Base-by-base conservation (phyloP, 2,888 invertebrate genomes). In the Meghimatium bilineatum region DNA sequence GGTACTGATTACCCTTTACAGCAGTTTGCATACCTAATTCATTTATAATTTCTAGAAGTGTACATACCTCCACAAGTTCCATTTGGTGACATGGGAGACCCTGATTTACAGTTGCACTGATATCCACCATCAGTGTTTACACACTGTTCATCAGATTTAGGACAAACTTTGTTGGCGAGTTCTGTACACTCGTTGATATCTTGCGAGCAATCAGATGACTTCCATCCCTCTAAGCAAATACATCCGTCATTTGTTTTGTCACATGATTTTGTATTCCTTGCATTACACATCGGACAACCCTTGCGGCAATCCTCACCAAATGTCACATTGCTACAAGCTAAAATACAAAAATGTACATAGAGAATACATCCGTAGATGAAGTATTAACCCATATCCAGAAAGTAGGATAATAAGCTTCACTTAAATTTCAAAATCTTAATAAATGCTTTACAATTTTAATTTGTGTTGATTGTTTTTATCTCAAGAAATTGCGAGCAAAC, bases 181-280 rank as follows among this genome's bases (percentile, higher is more conserved):
- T 56, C 32, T 32, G 34, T 3, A 63, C 78, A 78, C 38, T 78
- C 78, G 44, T 78, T 66, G 38, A 78, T 63, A 29, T 78, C 78
- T 20, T 44, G 17, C 8, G 63, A 36, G 12, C 78, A 78, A 36
- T 63, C n/a, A 17, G 34, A 23, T 12, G 12, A 36, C 1, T 66
- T 69, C 69, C 79, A 79, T n/a, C 66, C 66, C 20, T 44, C 17
- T 44, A 17, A 69, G n/a, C 79, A 79, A 32, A 49, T 34, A 29
- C 79, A 79, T 0, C 69, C 69, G 17, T 69, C 79, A 20, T 69
- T 52, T 44, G 32, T 34, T 26, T 23, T 29, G 69, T 79, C 49
- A 79, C 79, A 79, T 0, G 49, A 69, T 0, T 52, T 2, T 32
- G 79, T 79, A 26, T 32, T 52, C 8, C 0, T 79, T 29, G n/a